Evolutionary conservation across 2,797 vertebrate species (phyloP).

Genomic region (Siniperca obscura): DNA sequence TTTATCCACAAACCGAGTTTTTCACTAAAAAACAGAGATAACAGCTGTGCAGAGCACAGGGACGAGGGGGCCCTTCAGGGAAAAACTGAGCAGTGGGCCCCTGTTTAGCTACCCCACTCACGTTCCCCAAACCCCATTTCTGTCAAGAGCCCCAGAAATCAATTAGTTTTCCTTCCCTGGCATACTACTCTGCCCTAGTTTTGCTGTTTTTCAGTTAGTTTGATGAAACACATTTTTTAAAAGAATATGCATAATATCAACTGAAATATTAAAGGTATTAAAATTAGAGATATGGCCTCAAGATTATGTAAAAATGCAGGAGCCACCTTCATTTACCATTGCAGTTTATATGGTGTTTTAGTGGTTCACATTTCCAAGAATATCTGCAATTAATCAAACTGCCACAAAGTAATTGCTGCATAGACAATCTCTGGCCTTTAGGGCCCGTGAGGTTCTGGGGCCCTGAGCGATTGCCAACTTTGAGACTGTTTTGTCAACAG

Average conservation of each 20-base stretch:
- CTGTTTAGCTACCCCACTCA: not conserved
- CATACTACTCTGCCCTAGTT: slow-evolving; percentile 9
- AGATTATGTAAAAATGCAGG: not conserved
- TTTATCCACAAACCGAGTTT: not conserved
- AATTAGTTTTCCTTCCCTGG: slow-evolving; percentile 6
- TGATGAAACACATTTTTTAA: no score
- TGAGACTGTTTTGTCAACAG: slow-evolving; percentile 1
- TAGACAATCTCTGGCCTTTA: not conserved
- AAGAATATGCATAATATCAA: not conserved
- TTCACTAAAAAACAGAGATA: slow-evolving; percentile 6
- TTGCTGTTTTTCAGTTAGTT: slow-evolving; percentile 1
- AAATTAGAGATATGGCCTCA: not conserved
- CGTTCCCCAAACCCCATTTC: not conserved
- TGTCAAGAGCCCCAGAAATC: not conserved
- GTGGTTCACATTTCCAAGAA: not conserved
- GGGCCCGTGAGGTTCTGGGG: no score
- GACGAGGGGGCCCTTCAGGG: no score
- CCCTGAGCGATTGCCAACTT: not conserved
- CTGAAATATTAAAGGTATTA: slow-evolving; percentile 24
- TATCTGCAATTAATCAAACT: not conserved
- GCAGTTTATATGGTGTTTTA: not conserved
- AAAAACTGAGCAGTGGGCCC: not conserved
- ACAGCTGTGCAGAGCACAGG: not conserved
- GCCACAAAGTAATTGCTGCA: slow-evolving; percentile 8
- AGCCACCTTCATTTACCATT: not conserved